Conservation (phyloP, 2,113 vertebrate genomes). For the Smithornis capensis region DNA sequence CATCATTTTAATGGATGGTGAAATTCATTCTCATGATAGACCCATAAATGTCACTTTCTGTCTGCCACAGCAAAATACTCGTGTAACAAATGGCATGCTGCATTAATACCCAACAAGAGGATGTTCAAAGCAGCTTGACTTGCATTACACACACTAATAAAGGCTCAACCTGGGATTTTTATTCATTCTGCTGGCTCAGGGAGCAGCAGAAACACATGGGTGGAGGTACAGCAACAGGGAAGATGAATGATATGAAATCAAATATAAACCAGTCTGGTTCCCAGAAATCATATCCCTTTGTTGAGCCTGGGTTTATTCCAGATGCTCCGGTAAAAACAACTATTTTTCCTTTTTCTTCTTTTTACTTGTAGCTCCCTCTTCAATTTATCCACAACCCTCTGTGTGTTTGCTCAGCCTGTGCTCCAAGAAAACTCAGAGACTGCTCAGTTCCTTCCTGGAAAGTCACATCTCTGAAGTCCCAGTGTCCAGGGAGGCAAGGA, state of each 20-base stretch:
- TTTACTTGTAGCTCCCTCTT: background rate
- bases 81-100: slow-evolving; percentile 66
- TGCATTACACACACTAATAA: slow-evolving; percentile 45
- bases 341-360: background rate
- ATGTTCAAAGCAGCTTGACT: slow-evolving; percentile 56
- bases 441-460: background rate
- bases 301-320: slow-evolving; percentile 38
- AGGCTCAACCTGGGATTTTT: slow-evolving; percentile 41
- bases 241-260: background rate
- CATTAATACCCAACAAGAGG: slow-evolving; percentile 67
- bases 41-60: slow-evolving; percentile 80
- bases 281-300: background rate
- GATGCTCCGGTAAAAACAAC: background rate
- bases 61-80: slow-evolving; percentile 72
- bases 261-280: slow-evolving; percentile 9
- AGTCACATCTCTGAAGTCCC: background rate
- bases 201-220: slow-evolving; percentile 22
- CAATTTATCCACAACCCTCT: background rate
- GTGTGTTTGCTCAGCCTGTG: background rate
- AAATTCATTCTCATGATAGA: slow-evolving; percentile 83
- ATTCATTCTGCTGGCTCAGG: slow-evolving; percentile 25
- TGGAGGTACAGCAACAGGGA: slow-evolving; percentile 1
- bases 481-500: background rate
- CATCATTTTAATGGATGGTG: slow-evolving; percentile 77
- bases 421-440: background rate